Evolutionary conservation across 2,888 invertebrate genomes (phyloP).

Genomic region (Dolomedes plantarius): DNA sequence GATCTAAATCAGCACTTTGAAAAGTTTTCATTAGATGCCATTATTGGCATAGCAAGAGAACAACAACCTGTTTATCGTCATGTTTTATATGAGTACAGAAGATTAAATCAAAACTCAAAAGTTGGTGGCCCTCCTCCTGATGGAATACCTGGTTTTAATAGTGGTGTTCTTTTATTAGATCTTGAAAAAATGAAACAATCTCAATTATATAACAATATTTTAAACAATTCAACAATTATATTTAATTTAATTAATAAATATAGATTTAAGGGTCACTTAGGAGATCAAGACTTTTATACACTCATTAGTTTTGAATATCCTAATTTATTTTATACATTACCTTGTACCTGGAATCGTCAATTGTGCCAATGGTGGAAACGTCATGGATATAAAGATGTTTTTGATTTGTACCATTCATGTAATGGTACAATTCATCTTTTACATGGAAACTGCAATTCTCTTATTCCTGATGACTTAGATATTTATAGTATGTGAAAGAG

Average conservation of each 20-base stretch:
- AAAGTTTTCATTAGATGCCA: conserved; percentile 81
- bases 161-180: conserved; percentile 85
- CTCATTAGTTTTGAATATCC: conserved; percentile 83
- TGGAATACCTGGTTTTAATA: conserved; percentile 85
- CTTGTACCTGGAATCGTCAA: conserved; percentile 88
- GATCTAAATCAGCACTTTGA: conserved; percentile 83
- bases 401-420: conserved; percentile 84
- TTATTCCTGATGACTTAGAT: conserved; percentile 49
- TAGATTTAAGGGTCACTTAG: conserved; percentile 82
- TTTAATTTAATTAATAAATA: conserved; percentile 77
- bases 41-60: conserved; percentile 82
- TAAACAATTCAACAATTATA: conserved; percentile 75
- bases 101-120: conserved; percentile 81
- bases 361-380: conserved; percentile 87
- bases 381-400: conserved; percentile 78
- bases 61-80: conserved; percentile 86
- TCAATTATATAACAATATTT: conserved; percentile 80
- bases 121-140: conserved; percentile 80
- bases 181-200: conserved; percentile 83
- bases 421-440: conserved; percentile 82
- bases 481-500: not conserved
- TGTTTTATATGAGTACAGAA: conserved; percentile 83
- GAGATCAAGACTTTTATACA: conserved; percentile 89
- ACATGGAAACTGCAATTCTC: conserved; percentile 81
- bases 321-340: conserved; percentile 83